Conservation (phyloP, 2,888 invertebrate species). For the Tridacna gigas region DNA sequence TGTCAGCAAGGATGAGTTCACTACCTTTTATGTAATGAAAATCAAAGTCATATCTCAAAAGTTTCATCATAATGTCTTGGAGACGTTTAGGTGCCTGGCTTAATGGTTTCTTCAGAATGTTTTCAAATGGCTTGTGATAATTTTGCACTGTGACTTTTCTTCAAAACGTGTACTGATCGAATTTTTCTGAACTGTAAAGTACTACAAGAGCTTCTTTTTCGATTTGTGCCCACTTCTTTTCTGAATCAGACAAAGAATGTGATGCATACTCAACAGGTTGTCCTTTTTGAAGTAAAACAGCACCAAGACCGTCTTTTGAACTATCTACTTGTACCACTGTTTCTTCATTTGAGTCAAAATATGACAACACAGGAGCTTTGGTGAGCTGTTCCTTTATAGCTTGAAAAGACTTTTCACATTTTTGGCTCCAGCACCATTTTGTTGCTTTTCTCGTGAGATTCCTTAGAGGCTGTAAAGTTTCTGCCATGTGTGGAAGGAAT, state of each 20-base stretch:
- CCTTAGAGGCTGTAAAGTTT: constrained; percentile 40
- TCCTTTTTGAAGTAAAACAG: constrained; percentile 59
- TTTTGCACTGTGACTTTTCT: constrained; percentile 3
- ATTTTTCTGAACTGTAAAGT: constrained; percentile 42
- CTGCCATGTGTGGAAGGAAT: constrained; percentile 44
- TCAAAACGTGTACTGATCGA: constrained; percentile 22
- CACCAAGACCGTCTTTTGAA: constrained; percentile 49
- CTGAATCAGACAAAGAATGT: constrained; percentile 47
- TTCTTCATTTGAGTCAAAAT: constrained; percentile 52
- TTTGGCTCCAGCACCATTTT: constrained; percentile 10
- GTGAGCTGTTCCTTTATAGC: constrained; percentile 51
- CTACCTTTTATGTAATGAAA: constrained; percentile 53
- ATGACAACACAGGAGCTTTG: constrained; percentile 48
- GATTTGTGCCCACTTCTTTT: constrained; percentile 69
- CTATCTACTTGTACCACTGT: constrained; percentile 63
- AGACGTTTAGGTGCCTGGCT: constrained; percentile 50
- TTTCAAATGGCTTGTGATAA: constrained; percentile 24
- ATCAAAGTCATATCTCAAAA: constrained; percentile 55
- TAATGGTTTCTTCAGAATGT: constrained; percentile 17
- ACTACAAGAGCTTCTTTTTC: constrained; percentile 62
- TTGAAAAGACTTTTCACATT: constrained; percentile 53
- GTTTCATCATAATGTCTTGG: constrained; percentile 57
- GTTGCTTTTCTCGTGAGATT: constrained; percentile 21
- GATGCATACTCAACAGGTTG: constrained; percentile 64
- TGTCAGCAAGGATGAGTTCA: constrained; percentile 54